These are phyloP conservation scores for Gymnoscopelus braueri DNA, from an alignment of 2,797 vertebrate species.

Conservation along the genomic window DNA sequence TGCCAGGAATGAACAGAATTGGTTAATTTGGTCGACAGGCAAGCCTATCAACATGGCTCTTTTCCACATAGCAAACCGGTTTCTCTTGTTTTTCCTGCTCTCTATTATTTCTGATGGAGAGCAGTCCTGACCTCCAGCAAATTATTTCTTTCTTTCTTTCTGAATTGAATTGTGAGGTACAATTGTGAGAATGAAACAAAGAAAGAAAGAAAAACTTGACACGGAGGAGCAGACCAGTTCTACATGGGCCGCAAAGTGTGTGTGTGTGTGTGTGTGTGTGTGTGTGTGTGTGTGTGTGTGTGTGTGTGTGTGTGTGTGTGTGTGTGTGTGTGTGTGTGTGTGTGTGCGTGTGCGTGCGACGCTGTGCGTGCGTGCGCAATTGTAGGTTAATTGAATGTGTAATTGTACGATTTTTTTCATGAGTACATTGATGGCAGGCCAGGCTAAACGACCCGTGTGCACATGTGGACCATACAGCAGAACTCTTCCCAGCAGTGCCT, in stretches of 20 bases:
- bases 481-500: constrained; percentile 44
- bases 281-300: background rate
- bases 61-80: constrained; percentile 10
- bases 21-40: constrained; percentile 30
- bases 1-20: constrained; percentile 3
- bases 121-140: too few relatives aligned
- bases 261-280: background rate
- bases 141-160: constrained; percentile 32
- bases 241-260: background rate
- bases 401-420: background rate
- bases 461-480: constrained; percentile 65
- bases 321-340: background rate
- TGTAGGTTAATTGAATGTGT: background rate
- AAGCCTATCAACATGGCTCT: constrained; percentile 32
- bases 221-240: constrained; percentile 61
- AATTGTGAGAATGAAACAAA: constrained; percentile 54
- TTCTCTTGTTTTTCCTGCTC: background rate
- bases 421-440: constrained; percentile 24
- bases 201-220: constrained; percentile 49
- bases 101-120: too few relatives aligned
- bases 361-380: background rate
- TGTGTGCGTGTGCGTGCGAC: background rate
- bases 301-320: background rate
- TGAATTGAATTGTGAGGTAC: constrained; percentile 60
- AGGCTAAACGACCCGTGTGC: constrained; percentile 29